Conservation (phyloP, 92 coral and sea anemone species). For the Phenganax stokvisi region DNA sequence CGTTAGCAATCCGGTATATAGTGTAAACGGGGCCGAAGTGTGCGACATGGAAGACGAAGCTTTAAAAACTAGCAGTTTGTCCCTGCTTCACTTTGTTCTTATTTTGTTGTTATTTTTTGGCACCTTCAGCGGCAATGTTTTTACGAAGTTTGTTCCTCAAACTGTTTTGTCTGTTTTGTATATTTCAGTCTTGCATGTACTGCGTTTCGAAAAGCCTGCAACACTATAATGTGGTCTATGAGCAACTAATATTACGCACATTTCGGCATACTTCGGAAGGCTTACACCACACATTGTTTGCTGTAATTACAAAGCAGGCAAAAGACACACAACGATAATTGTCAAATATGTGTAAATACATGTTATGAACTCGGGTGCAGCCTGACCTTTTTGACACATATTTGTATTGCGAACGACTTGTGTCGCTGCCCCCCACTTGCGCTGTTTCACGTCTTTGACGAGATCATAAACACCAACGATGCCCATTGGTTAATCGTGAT, state of each 20-base stretch:
- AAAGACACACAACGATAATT: not conserved
- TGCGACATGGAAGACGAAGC: too few species aligned
- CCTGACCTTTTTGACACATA: slow-evolving; percentile 11
- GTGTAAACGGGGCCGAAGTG: too few species aligned
- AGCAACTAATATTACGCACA: not conserved
- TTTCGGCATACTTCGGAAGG: slow-evolving; percentile 23
- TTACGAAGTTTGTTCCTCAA: too few species aligned
- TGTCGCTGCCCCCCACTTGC: slow-evolving; percentile 6
- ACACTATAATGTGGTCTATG: not conserved
- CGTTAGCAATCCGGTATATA: too few species aligned
- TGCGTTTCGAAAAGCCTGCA: too few species aligned
- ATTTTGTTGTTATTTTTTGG: too few species aligned
- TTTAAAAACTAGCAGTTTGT: too few species aligned
- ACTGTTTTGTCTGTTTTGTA: too few species aligned
- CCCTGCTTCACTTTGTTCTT: too few species aligned
- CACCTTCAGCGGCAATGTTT: too few species aligned
- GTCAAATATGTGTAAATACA: slow-evolving; percentile 9
- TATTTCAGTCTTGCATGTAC: too few species aligned
- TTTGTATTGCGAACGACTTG: not conserved
- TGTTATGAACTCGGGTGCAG: not conserved
- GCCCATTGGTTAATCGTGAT: slow-evolving; percentile 19
- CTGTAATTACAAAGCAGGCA: slow-evolving; percentile 21
- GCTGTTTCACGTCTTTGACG: slow-evolving; percentile 11
- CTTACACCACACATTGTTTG: slow-evolving; percentile 14
- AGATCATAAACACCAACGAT: slow-evolving; percentile 30